Evolutionary conservation across 2,888 invertebrate species (phyloP), one percentile per base, ranked within the genome.

Genomic region (Gastracanthus pulcherrimus): DNA sequence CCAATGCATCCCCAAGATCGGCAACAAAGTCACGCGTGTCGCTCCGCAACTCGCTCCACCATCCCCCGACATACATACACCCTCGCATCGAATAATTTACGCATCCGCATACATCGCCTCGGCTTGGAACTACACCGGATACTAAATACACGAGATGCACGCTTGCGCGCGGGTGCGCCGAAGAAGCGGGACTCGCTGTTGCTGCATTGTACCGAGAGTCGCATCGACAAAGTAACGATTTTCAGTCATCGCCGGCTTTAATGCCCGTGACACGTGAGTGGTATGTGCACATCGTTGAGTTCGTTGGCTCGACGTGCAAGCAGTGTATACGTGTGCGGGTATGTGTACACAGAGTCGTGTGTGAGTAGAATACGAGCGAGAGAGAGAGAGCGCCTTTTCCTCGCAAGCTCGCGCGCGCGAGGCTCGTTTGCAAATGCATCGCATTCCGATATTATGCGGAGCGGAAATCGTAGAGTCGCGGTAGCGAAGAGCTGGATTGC

Each of bases 221-320:
- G 38, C 26, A 81, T 74, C 77, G 81, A 76, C 84, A 84, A 86
- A 87, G 86, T 90, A 90, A 90, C 89, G 90, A 89, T 90, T 90
- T 89, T 87, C 87, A 89, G 88, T 89, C 89, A 89, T 86, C 86
- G 85, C n/a, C n/a, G n/a, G n/a, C n/a, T n/a, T n/a, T n/a, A n/a
- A n/a, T n/a, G n/a, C n/a, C 66, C 83, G 76, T 82, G 84, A 84
- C 84, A 82, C 81, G 83, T 82, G 82, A 86, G 86, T 38, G 16
- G n/a, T 48, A n/a, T 60, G 31, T 48, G 34, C 45, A n/a, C 19
- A 19, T 55, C 60, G 48, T 48, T 31, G 62, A 66, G 86, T 87
- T 88, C 87, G 86, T 87, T 86, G 87, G 62, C 74, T 75, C 41
- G 64, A n/a, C n/a, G n/a, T n/a, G 34, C 34, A 2, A 31, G 55